phyloP scores from a whole-genome alignment of 2,888 invertebrate species.

The Orthosia gracilis region DNA sequence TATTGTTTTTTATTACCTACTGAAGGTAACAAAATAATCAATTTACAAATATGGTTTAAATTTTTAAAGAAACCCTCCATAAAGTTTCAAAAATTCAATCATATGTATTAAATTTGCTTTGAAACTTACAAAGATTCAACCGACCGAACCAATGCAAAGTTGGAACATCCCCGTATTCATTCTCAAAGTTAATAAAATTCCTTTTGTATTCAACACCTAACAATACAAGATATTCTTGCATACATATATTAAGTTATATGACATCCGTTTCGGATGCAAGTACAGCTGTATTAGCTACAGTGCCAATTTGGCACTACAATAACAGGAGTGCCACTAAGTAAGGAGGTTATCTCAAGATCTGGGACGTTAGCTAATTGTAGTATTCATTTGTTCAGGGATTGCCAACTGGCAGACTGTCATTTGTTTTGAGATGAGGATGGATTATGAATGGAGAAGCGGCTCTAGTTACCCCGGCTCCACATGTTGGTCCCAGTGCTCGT shows the following conservation, averaged over 20 bases:
- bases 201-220: constrained; percentile 9
- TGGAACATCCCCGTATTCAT: background rate
- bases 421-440: background rate
- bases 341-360: constrained; percentile 44
- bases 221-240: constrained; percentile 26
- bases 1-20: too few relatives aligned
- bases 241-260: constrained; percentile 17
- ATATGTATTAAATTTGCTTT: constrained; percentile 4
- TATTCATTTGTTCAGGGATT: constrained; percentile 17
- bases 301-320: constrained; percentile 63
- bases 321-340: constrained; percentile 10
- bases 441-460: background rate
- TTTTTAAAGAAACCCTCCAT: background rate
- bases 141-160: background rate
- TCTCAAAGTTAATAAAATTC: background rate
- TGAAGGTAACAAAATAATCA: too few relatives aligned
- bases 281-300: constrained; percentile 37
- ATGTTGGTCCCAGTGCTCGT: too few relatives aligned
- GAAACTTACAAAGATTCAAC: constrained; percentile 10
- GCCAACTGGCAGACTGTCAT: constrained; percentile 10
- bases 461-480: too few relatives aligned
- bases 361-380: constrained; percentile 4
- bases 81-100: background rate
- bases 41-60: too few relatives aligned
- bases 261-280: constrained; percentile 24